These are phyloP conservation scores for Eulemur macaco DNA, from an alignment of 2,113 vertebrate species.

Conservation along the genomic window DNA sequence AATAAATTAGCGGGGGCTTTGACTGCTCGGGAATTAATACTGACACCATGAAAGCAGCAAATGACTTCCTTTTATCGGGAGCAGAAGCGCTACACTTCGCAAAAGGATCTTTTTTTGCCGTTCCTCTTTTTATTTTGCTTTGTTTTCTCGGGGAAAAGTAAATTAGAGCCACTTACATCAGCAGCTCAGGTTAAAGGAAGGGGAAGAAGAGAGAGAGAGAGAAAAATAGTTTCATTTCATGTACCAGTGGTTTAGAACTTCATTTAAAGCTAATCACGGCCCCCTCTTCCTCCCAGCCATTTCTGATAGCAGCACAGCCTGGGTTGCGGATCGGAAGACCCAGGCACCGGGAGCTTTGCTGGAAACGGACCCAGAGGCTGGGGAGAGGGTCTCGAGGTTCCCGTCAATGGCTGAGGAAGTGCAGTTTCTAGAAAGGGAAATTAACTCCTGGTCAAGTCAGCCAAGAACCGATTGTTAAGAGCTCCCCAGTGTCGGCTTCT, in stretches of 20 bases:
- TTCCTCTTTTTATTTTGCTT: slow-evolving; percentile 66
- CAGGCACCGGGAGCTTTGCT: neutral
- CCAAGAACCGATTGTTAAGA: neutral
- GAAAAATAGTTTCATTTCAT: slow-evolving; percentile 83
- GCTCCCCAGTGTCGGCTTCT: neutral
- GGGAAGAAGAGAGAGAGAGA: slow-evolving; percentile 68
- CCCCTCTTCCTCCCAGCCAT: slow-evolving; percentile 71
- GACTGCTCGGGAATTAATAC: slow-evolving; percentile 88
- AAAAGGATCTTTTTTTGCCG: slow-evolving; percentile 68
- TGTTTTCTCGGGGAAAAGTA: slow-evolving; percentile 78
- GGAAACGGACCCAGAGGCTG: neutral
- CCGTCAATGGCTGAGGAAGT: neutral
- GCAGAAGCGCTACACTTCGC: slow-evolving; percentile 75
- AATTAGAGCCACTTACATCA: slow-evolving; percentile 78
- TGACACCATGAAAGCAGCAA: slow-evolving; percentile 86
- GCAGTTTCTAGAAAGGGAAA: neutral
- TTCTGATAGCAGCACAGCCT: slow-evolving; percentile 69
- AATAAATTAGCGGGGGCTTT: slow-evolving; percentile 87
- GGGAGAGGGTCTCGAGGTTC: neutral
- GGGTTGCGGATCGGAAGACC: slow-evolving; percentile 13
- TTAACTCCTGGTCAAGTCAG: neutral
- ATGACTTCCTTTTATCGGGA: slow-evolving; percentile 86
- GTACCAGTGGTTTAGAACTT: slow-evolving; percentile 86
- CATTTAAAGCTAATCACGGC: slow-evolving; percentile 84
- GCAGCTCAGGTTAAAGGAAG: slow-evolving; percentile 76